phyloP scores from a whole-genome alignment of 1,140 invertebrate genomes.

The Adelges cooleyi region DNA sequence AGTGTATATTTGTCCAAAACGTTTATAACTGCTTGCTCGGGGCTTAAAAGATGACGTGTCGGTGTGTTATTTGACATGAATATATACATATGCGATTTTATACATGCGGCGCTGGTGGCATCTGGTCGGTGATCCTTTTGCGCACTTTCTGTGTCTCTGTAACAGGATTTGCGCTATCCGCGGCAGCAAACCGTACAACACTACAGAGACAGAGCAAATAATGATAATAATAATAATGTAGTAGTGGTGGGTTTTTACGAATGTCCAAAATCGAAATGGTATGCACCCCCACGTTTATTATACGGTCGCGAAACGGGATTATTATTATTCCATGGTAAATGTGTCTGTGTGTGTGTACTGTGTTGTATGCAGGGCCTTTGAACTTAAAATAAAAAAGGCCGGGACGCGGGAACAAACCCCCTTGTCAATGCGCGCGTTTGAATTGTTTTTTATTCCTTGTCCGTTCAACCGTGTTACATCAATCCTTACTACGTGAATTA shows the following conservation, averaged over 20 bases:
- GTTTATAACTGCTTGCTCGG: too few species aligned
- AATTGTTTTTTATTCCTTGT: slow-evolving; percentile 16
- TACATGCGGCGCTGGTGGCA: background rate
- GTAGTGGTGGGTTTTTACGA: slow-evolving; percentile 10
- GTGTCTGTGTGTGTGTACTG: background rate
- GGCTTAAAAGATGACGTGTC: slow-evolving; percentile 1
- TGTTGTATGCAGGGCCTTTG: background rate
- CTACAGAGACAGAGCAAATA: background rate
- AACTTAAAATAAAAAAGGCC: slow-evolving; percentile 14
- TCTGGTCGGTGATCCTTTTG: background rate
- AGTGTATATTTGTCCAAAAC: too few species aligned
- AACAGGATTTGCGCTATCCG: slow-evolving; percentile 13
- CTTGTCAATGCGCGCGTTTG: background rate
- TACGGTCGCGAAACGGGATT: slow-evolving; percentile 17
- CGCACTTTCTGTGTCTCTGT: background rate
- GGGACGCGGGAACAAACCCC: slow-evolving; percentile 2
- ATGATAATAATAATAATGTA: slow-evolving; percentile 15
- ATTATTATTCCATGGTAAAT: slow-evolving; percentile 12
- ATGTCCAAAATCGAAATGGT: slow-evolving; percentile 26
- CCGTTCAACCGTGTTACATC: slow-evolving; percentile 15
- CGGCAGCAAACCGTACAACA: background rate
- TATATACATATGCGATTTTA: background rate
- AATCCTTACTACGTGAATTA: background rate
- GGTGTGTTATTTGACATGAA: too few species aligned
- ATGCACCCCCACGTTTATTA: slow-evolving; percentile 14